Conservation (phyloP, 1,140 invertebrate genomes). For the Hetaerina americana region DNA sequence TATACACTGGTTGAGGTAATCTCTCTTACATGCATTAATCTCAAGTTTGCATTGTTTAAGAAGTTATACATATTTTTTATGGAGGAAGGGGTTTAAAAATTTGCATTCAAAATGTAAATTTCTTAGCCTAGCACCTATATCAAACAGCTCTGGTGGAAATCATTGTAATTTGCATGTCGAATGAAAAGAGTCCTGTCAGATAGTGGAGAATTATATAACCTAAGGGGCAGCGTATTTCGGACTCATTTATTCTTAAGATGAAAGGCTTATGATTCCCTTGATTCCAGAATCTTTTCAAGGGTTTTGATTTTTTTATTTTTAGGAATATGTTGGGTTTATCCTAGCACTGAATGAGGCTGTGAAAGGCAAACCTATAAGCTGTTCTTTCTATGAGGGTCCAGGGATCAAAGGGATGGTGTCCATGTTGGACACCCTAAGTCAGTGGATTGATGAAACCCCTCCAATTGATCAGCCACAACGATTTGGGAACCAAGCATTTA, state of each 20-base stretch:
- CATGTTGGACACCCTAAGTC: constrained; percentile 59
- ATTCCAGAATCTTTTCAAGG: constrained; percentile 10
- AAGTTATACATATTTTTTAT: no score
- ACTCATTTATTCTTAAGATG: neutral
- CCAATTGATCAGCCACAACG: constrained; percentile 87
- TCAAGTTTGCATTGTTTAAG: no score
- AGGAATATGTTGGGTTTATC: constrained; percentile 80
- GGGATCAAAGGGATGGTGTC: constrained; percentile 45
- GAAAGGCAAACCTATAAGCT: constrained; percentile 57
- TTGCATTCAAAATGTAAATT: no score
- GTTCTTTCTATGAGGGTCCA: constrained; percentile 46
- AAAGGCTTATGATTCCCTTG: neutral
- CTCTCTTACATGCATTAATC: no score
- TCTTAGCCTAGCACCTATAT: no score
- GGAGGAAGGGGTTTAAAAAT: no score
- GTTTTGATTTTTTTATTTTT: constrained; percentile 31
- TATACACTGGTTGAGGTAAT: no score
- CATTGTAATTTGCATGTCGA: no score
- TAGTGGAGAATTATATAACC: no score
- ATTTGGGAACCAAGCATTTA: constrained; percentile 93
- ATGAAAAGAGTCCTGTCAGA: no score
- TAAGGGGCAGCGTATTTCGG: neutral
- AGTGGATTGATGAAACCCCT: constrained; percentile 71
- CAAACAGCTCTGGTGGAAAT: no score
- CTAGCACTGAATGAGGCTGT: constrained; percentile 72